Percentiles rank a stretch among this genome's conserved stretches.
These are phyloP conservation scores for Ceryle rudis DNA, from an alignment of 2,797 vertebrate genomes.

Conservation along the genomic window DNA sequence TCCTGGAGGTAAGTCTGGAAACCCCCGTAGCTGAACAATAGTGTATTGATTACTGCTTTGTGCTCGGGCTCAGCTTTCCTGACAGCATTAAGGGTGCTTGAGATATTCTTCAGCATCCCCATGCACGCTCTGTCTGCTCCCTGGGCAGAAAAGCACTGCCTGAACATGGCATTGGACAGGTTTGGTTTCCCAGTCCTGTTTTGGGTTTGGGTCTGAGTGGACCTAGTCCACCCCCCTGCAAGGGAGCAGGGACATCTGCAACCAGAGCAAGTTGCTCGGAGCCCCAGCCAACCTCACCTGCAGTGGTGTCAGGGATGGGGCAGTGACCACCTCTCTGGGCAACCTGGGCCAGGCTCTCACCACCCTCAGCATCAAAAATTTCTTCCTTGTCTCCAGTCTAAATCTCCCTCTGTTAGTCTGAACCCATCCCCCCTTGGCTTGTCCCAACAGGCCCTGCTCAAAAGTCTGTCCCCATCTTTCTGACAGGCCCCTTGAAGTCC, in stretches of 20 bases:
- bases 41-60: not conserved
- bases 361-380: no score
- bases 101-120: not conserved
- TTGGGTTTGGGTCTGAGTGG: not conserved
- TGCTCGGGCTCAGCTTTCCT: not conserved
- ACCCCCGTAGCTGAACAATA: not conserved
- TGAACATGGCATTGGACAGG: not conserved
- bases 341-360: not conserved
- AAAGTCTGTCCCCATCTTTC: no score
- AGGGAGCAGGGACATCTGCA: not conserved
- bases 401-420: no score
- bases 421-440: not conserved
- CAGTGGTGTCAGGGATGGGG: not conserved
- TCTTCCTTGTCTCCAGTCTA: no score
- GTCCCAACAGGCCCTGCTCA: not conserved
- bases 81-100: not conserved
- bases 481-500: not conserved
- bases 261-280: not conserved
- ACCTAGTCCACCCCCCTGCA: not conserved
- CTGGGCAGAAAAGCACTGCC: not conserved
- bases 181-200: not conserved
- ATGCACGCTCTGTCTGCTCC: rapidly evolving
- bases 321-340: not conserved
- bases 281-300: not conserved
- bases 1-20: conserved; percentile 88